A percentile compares a stretch with the other conserved stretches of the same genome.
phyloP scores from a whole-genome alignment of 1,140 invertebrate species.

The Chironomus striatipennis region DNA sequence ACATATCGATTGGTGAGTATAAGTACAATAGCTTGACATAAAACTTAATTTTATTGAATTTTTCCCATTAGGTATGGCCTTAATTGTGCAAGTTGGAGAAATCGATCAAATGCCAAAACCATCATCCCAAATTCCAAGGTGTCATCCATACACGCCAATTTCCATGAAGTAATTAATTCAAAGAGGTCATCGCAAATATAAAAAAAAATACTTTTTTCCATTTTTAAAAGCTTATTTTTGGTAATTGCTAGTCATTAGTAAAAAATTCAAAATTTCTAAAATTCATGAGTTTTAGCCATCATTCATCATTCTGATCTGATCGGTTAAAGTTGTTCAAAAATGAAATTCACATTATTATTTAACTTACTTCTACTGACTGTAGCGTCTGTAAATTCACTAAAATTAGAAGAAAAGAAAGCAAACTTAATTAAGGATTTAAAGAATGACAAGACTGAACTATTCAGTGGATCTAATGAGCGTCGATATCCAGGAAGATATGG shows the following conservation, averaged over 20 bases:
- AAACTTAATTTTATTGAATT: no score
- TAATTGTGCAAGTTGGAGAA: not conserved
- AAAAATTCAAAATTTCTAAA: not conserved
- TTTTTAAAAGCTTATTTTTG: no score
- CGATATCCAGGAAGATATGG: not conserved
- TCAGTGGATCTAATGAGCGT: not conserved
- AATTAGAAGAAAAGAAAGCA: not conserved
- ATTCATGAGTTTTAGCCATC: not conserved
- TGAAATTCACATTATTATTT: not conserved
- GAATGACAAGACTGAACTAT: not conserved
- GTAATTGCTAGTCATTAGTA: not conserved
- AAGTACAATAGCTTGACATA: not conserved
- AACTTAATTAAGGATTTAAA: not conserved
- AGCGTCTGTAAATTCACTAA: not conserved
- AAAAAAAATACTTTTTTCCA: no score
- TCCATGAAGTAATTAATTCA: not conserved
- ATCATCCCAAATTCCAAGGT: not conserved
- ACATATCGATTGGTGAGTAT: not conserved
- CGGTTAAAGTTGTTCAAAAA: not conserved
- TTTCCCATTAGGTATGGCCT: not conserved
- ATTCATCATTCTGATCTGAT: not conserved
- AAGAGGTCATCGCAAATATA: not conserved
- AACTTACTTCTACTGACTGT: not conserved
- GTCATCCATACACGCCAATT: not conserved
- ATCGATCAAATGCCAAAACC: not conserved